Evolutionary conservation across 2,888 invertebrate genomes (phyloP), one percentile per base, ranked within the genome.

Genomic region (Fissipunctia ypsillon): DNA sequence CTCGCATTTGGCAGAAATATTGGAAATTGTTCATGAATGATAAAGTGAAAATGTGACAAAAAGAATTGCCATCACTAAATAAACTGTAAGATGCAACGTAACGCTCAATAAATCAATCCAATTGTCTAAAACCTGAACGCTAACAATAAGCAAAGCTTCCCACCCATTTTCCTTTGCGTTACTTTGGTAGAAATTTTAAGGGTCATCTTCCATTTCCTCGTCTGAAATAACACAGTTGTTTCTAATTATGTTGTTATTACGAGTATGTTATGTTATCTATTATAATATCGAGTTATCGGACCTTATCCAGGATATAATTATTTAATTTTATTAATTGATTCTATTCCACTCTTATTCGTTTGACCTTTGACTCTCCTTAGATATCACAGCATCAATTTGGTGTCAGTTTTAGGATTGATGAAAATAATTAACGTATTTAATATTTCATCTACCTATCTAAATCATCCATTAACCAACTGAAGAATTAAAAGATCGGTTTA

Each of bases 101-200:
- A 59, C 25, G 35, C 50, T 66, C 25, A 71, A 73, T 67, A 74
- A 81, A 78, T 69, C 66, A 81, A 74, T 67, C 52, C 41, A 69
- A 67, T 67, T 52, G 45, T 48, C 65, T 73, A 14, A 25, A 25
- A 5, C 5, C 6, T 25, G 25, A 14, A 52, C 25, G 25, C 50
- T 52, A 43, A 66, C 56, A 66, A 60, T 48, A 56, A 66, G 50
- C 63, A 50, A 4, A 31, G 4, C 61, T 57, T 65, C 57, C 57
- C 50, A 64, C 28, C 28, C 41, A 41, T 48, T 54, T 45, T n/a
- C 16, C 22, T 45, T 68, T 61, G 59, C 50, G 68, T 64, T 78
- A 64, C 41, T 54, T 64, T n/a, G n/a, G 10, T 31, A 65, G 54
- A 66, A 52, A 74, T 38, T 9, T 69, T 54, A 22, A 69, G 56